These are phyloP conservation scores for Bubo scandiacus DNA, from an alignment of 2,113 vertebrate species.

Conservation along the genomic window DNA sequence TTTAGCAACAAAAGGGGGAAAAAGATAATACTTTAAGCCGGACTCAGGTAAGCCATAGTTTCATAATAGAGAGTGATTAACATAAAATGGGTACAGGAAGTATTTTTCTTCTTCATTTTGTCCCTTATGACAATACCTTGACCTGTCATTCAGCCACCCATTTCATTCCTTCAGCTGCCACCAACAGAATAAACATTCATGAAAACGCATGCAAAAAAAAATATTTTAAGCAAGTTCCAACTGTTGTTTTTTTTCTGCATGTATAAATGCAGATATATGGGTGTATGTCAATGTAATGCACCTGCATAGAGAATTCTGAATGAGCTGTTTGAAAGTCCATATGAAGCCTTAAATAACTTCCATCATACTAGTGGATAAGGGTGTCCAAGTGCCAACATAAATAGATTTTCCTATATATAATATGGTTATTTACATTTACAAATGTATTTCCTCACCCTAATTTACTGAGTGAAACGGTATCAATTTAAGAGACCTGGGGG, in stretches of 20 bases:
- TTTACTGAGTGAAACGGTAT: slow-evolving; percentile 52
- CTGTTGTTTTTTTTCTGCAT: neutral
- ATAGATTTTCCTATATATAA: slow-evolving; percentile 30
- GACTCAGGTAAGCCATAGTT: neutral
- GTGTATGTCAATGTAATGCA: neutral
- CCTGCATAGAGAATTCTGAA: neutral
- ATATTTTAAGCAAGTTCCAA: neutral
- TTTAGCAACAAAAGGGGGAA: neutral
- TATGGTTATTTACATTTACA: slow-evolving; percentile 45
- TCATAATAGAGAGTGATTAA: neutral
- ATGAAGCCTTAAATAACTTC: neutral
- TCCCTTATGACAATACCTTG: neutral
- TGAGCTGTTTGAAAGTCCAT: neutral
- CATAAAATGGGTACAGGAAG: neutral
- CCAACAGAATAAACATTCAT: neutral
- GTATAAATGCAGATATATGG: neutral
- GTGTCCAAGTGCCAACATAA: neutral
- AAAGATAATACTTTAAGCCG: neutral
- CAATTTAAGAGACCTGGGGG: slow-evolving; percentile 44
- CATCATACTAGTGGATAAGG: neutral
- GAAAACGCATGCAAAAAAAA: no score
- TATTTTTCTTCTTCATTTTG: neutral
- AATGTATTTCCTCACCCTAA: slow-evolving; percentile 51
- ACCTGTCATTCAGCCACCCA: neutral
- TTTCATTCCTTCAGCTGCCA: neutral